These are phyloP conservation scores for Megamerina dolium DNA, from an alignment of 2,888 invertebrate species.

Conservation along the genomic window DNA sequence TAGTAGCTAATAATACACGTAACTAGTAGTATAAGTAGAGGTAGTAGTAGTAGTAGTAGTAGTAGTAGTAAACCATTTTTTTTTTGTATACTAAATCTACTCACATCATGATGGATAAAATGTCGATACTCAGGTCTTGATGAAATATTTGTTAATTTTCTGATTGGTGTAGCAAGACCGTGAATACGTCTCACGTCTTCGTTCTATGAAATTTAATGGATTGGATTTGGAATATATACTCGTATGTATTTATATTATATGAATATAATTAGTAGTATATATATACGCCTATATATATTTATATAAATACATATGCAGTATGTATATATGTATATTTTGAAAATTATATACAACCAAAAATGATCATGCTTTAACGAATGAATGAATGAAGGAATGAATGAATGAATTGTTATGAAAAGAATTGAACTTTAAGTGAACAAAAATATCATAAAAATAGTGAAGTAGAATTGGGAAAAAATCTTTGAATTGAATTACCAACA, in stretches of 20 bases:
- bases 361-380: no score
- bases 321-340: background rate
- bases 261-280: background rate
- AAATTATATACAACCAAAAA: background rate
- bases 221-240: conserved; percentile 25
- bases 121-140: conserved; percentile 51
- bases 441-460: no score
- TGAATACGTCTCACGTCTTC: conserved; percentile 51
- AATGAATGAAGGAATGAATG: no score
- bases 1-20: no score
- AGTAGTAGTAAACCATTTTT: no score
- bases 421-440: no score
- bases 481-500: no score
- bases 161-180: conserved; percentile 51
- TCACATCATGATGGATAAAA: conserved; percentile 51
- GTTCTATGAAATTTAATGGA: conserved; percentile 49
- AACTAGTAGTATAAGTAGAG: no score
- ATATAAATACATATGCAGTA: background rate
- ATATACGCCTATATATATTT: background rate
- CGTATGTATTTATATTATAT: conserved; percentile 13
- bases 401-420: no score
- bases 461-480: no score
- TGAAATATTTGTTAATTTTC: conserved; percentile 51
- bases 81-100: no score
- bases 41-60: no score